A percentile compares a stretch with the other conserved stretches of the same genome.
phyloP scores from a whole-genome alignment of 2,797 vertebrate species.

The Acrossocheilus fasciatus region DNA sequence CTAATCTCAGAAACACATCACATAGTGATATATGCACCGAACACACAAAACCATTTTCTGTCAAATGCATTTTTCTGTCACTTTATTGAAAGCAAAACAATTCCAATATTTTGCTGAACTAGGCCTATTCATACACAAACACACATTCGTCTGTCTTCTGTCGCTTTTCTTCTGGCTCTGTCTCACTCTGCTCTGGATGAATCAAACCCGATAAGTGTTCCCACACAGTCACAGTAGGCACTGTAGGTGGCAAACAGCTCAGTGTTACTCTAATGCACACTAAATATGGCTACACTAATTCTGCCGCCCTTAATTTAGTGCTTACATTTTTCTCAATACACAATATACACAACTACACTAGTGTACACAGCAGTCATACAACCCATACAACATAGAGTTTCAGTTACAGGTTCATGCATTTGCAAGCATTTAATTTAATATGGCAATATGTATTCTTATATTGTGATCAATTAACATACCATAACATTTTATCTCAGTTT shows the following conservation, averaged over 20 bases:
- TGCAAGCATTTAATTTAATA: background rate
- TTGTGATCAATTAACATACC: background rate
- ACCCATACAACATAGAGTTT: background rate
- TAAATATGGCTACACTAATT: conserved; percentile 19
- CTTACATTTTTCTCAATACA: conserved; percentile 14
- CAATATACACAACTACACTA: background rate
- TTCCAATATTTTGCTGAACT: background rate
- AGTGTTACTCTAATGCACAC: conserved; percentile 10
- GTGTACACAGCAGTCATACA: background rate
- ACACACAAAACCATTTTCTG: conserved; percentile 18
- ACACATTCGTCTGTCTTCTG: background rate
- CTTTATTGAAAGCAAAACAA: background rate
- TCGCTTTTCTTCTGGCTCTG: background rate
- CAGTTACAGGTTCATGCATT: background rate
- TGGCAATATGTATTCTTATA: background rate
- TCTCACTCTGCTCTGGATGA: conserved; percentile 6
- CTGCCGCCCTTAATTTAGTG: background rate
- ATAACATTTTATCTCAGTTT: background rate
- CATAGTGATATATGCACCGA: background rate
- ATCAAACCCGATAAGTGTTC: conserved; percentile 1
- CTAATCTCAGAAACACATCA: background rate
- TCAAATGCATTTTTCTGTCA: background rate
- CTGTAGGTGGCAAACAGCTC: conserved; percentile 7
- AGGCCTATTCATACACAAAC: too few relatives aligned
- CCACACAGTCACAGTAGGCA: background rate